Conservation (phyloP, 1,140 invertebrate genomes). For the Drosophila lacteicornis region DNA sequence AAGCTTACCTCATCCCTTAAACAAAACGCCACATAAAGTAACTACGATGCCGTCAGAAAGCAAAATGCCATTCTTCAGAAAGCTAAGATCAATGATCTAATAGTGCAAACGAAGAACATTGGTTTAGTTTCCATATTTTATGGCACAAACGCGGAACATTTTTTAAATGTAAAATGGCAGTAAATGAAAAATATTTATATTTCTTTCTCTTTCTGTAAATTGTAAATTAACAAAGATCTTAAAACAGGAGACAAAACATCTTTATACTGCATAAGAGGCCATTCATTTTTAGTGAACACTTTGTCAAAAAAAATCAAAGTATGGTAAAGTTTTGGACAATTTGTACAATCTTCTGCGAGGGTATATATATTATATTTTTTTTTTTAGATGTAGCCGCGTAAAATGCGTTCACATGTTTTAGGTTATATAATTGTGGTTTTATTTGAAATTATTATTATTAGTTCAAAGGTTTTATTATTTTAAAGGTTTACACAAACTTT, state of each 20-base stretch:
- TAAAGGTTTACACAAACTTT: conserved; percentile 35
- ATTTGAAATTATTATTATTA: not conserved
- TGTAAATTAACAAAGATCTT: not conserved
- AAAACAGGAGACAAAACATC: not conserved
- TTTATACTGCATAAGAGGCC: not conserved
- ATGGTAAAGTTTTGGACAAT: not conserved
- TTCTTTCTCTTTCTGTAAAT: not conserved
- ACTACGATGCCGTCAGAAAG: conserved; percentile 19
- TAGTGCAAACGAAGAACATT: conserved; percentile 19
- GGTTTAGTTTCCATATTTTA: conserved; percentile 12
- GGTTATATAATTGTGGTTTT: not conserved
- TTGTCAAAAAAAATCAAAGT: conserved; percentile 1
- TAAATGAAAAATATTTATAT: not conserved
- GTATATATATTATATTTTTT: conserved; percentile 4
- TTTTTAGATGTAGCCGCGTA: not conserved
- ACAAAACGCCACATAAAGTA: conserved; percentile 14
- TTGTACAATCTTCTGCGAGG: conserved; percentile 24
- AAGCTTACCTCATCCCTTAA: conserved; percentile 20
- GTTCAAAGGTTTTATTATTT: conserved; percentile 16
- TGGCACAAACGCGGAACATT: conserved; percentile 9
- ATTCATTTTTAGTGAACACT: not conserved
- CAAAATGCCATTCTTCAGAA: conserved; percentile 20
- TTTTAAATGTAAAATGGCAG: not conserved
- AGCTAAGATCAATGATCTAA: conserved; percentile 29
- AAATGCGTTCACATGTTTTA: not conserved